Conservation (phyloP, 2,888 invertebrate genomes). For the Tanaodytes sp. region DNA sequence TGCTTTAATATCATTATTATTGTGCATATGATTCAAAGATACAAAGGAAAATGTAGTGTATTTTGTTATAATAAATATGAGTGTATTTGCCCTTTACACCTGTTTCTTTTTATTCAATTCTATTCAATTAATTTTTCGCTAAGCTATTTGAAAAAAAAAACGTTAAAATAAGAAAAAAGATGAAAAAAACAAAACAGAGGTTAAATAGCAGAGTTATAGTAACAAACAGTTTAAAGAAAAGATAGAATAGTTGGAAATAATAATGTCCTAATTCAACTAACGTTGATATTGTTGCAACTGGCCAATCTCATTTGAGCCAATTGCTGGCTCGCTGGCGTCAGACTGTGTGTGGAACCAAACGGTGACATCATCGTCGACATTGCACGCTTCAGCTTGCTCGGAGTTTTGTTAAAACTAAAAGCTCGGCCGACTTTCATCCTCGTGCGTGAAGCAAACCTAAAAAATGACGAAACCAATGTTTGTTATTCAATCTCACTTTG, state of each 20-base stretch:
- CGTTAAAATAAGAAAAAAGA: too few species aligned
- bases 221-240: too few species aligned
- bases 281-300: slow-evolving; percentile 89
- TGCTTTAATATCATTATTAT: too few species aligned
- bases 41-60: too few species aligned
- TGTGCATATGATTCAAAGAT: too few species aligned
- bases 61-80: too few species aligned
- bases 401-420: slow-evolving; percentile 95
- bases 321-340: slow-evolving; percentile 85
- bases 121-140: too few species aligned
- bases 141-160: too few species aligned
- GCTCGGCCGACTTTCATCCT: slow-evolving; percentile 93
- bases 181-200: too few species aligned
- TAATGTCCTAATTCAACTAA: slow-evolving; percentile 74
- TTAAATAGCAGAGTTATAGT: too few species aligned
- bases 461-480: background rate
- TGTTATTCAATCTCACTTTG: background rate
- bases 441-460: slow-evolving; percentile 84
- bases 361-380: slow-evolving; percentile 96
- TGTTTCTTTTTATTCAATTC: too few species aligned
- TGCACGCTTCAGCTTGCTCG: slow-evolving; percentile 92
- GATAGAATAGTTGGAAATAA: slow-evolving; percentile 17
- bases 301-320: slow-evolving; percentile 89
- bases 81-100: too few species aligned
- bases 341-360: slow-evolving; percentile 87